These are phyloP conservation scores for Aphis gossypii DNA, from an alignment of 1,140 invertebrate species.

Conservation along the genomic window DNA sequence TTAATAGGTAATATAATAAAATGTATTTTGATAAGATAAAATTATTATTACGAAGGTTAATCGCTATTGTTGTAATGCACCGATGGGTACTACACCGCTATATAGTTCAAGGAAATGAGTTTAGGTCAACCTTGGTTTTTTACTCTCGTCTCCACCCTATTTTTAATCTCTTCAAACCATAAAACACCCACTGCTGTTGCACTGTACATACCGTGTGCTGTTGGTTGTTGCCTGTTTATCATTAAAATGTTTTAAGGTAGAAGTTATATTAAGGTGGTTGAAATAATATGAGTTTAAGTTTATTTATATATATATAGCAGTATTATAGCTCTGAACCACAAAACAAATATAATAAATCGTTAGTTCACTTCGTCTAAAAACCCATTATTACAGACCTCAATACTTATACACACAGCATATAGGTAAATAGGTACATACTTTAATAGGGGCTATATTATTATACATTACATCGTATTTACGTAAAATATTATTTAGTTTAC, in stretches of 20 bases:
- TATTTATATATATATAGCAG: background rate
- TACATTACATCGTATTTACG: background rate
- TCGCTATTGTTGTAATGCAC: conserved; percentile 22
- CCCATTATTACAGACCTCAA: background rate
- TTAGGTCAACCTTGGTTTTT: conserved; percentile 25
- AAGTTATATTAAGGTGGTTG: background rate
- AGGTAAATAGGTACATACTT: too few relatives aligned
- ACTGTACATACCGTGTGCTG: background rate
- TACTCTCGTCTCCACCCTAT: background rate
- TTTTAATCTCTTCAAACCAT: conserved; percentile 33
- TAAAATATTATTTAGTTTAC: background rate
- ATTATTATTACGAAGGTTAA: conserved; percentile 22
- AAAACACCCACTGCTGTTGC: background rate
- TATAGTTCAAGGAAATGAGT: conserved; percentile 22
- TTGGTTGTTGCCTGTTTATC: background rate
- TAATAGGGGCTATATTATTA: background rate
- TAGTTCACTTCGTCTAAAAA: background rate
- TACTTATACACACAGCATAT: too few relatives aligned
- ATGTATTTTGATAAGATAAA: conserved; percentile 23
- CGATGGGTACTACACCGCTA: background rate
- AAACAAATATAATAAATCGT: conserved; percentile 11
- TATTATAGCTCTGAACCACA: background rate
- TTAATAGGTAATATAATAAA: background rate
- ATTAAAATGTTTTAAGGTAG: conserved; percentile 21
- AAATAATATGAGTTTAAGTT: background rate